Conservation (phyloP, 2,888 invertebrate genomes). For the Phyto melanocephala region DNA sequence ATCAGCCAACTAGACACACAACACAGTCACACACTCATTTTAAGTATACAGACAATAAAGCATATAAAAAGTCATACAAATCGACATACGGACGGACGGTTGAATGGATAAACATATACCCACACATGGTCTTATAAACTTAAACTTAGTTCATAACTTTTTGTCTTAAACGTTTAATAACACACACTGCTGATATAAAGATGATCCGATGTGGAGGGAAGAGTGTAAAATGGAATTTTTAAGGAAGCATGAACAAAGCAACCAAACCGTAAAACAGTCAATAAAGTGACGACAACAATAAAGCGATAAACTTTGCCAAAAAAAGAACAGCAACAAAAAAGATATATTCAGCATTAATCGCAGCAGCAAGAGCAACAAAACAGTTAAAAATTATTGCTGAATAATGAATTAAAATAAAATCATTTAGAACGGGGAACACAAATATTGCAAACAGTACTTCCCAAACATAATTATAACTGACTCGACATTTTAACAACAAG, state of each 20-base stretch:
- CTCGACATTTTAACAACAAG: too few species aligned
- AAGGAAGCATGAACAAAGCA: constrained; percentile 49
- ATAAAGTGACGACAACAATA: constrained; percentile 61
- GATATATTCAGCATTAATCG: not conserved
- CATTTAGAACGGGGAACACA: constrained; percentile 25
- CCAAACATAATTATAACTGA: too few species aligned
- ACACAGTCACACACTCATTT: not conserved
- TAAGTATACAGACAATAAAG: not conserved
- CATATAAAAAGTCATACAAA: not conserved
- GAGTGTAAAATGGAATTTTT: not conserved
- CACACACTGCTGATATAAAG: not conserved
- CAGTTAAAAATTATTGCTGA: constrained; percentile 40
- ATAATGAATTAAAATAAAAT: constrained; percentile 61
- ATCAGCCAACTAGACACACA: constrained; percentile 7
- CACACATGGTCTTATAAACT: constrained; percentile 28
- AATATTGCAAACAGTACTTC: too few species aligned
- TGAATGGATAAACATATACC: not conserved
- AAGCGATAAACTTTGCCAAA: constrained; percentile 54
- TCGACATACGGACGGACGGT: constrained; percentile 4
- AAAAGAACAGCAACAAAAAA: constrained; percentile 15
- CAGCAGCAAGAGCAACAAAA: constrained; percentile 38
- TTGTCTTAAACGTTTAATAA: constrained; percentile 48
- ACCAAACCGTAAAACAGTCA: constrained; percentile 54
- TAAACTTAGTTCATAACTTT: constrained; percentile 53
- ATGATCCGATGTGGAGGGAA: not conserved